These are phyloP conservation scores for Danio albolineatus DNA, from an alignment of 2,797 vertebrate species.

Conservation along the genomic window DNA sequence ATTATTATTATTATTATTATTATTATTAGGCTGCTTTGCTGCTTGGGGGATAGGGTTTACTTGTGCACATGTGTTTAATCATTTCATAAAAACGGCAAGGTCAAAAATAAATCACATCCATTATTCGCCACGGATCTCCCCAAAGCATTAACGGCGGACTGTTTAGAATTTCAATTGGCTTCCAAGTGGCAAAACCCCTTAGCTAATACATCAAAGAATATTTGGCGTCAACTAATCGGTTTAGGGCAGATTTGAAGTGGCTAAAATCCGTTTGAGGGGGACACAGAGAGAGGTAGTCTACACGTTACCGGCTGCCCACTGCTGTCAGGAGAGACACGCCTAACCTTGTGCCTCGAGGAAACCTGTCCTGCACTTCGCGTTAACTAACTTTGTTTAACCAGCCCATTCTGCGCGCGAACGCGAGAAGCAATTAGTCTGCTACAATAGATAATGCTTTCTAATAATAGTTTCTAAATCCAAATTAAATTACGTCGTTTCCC, in stretches of 20 bases:
- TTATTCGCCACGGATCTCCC: conserved; percentile 84
- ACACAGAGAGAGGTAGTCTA: conserved; percentile 72
- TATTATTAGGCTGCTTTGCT: background rate
- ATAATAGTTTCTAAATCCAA: conserved; percentile 79
- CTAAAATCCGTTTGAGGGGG: conserved; percentile 76
- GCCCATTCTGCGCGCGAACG: conserved; percentile 63
- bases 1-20: background rate
- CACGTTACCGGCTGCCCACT: conserved; percentile 58
- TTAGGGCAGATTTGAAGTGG: conserved; percentile 84
- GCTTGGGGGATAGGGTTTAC: conserved; percentile 53
- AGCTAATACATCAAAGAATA: conserved; percentile 88
- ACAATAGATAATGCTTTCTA: conserved; percentile 78
- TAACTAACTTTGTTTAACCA: conserved; percentile 75
- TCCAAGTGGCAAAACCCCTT: conserved; percentile 85
- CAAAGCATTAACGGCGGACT: conserved; percentile 82
- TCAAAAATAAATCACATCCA: conserved; percentile 86
- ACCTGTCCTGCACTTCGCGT: conserved; percentile 73
- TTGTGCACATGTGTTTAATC: conserved; percentile 78
- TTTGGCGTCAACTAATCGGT: conserved; percentile 86
- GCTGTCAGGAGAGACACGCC: conserved; percentile 63
- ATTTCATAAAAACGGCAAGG: conserved; percentile 82
- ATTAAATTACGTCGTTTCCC: conserved; percentile 78
- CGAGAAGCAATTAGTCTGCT: conserved; percentile 75
- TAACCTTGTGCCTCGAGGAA: conserved; percentile 75
- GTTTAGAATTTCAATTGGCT: conserved; percentile 88